phyloP scores from a whole-genome alignment of 2,888 invertebrate genomes.

The Eudemis profundana region DNA sequence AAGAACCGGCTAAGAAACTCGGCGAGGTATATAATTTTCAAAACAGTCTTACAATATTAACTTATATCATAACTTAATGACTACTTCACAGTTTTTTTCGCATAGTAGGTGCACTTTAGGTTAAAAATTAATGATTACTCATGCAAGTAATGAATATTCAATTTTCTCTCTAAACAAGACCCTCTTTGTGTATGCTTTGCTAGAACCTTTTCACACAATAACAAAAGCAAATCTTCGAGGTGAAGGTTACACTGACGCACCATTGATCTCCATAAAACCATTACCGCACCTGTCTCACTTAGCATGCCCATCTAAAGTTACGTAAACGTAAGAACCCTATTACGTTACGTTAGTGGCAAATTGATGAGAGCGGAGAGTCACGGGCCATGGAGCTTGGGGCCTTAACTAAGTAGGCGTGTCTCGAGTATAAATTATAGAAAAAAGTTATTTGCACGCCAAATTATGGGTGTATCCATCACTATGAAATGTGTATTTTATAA shows the following conservation, averaged over 20 bases:
- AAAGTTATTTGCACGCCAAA: constrained; percentile 7
- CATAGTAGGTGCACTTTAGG: too few species aligned
- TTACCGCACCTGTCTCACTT: constrained; percentile 28
- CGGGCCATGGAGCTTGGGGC: constrained; percentile 17
- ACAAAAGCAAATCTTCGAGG: neutral
- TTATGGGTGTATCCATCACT: neutral
- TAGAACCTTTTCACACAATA: neutral
- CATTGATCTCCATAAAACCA: neutral
- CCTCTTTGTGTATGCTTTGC: too few species aligned
- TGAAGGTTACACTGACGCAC: constrained; percentile 13
- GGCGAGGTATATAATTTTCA: too few species aligned
- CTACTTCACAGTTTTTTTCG: too few species aligned
- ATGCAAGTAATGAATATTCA: too few species aligned
- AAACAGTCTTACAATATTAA: too few species aligned
- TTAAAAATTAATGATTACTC: too few species aligned
- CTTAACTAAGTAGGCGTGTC: constrained; percentile 15
- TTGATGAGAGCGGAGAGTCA: constrained; percentile 34
- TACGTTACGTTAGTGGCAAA: constrained; percentile 36
- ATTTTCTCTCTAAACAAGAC: too few species aligned
- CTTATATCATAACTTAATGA: too few species aligned
- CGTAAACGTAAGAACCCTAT: constrained; percentile 31
- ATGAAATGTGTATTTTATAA: neutral
- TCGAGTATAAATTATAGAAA: neutral
- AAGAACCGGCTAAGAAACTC: too few species aligned
- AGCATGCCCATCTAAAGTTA: constrained; percentile 16